Percentiles rank a stretch among this genome's conserved stretches.
phyloP scores from a whole-genome alignment of 2,888 invertebrate species.

The Perithous albicinctus region DNA sequence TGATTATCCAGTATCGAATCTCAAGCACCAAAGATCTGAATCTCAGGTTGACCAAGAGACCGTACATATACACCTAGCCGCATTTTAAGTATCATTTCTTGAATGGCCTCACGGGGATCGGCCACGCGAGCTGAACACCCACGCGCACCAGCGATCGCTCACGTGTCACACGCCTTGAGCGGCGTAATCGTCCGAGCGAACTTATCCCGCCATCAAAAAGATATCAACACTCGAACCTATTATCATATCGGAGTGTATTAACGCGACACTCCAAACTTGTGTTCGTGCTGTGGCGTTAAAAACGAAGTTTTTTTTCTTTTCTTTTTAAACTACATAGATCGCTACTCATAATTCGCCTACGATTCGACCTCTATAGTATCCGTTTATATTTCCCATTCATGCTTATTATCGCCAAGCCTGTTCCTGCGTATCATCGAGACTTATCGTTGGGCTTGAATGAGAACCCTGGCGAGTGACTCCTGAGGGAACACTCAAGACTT shows the following conservation, averaged over 20 bases:
- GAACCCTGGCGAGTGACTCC: constrained; percentile 30
- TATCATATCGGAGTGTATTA: constrained; percentile 63
- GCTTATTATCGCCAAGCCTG: constrained; percentile 20
- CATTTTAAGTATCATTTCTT: constrained; percentile 53
- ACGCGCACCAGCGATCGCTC: constrained; percentile 62
- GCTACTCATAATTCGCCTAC: constrained; percentile 25
- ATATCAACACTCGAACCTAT: constrained; percentile 66
- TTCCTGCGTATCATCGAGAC: constrained; percentile 39
- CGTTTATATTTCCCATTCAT: constrained; percentile 45
- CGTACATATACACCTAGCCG: not conserved
- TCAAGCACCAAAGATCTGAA: constrained; percentile 7
- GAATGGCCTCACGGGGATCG: constrained; percentile 59
- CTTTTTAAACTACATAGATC: not conserved
- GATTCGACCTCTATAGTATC: not conserved
- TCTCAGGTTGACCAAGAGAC: constrained; percentile 16
- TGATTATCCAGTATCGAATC: constrained; percentile 10
- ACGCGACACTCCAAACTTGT: constrained; percentile 39
- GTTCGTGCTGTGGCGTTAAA: not conserved
- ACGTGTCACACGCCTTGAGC: constrained; percentile 63
- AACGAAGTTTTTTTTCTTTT: not conserved
- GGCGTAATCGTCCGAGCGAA: constrained; percentile 63
- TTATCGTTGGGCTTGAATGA: constrained; percentile 48
- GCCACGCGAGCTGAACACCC: constrained; percentile 60
- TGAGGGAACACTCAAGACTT: constrained; percentile 51
- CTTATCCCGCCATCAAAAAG: constrained; percentile 69